These are phyloP conservation scores for Paramacrobiotus metropolitanus DNA, from an alignment of 1,140 invertebrate genomes.

Conservation along the genomic window DNA sequence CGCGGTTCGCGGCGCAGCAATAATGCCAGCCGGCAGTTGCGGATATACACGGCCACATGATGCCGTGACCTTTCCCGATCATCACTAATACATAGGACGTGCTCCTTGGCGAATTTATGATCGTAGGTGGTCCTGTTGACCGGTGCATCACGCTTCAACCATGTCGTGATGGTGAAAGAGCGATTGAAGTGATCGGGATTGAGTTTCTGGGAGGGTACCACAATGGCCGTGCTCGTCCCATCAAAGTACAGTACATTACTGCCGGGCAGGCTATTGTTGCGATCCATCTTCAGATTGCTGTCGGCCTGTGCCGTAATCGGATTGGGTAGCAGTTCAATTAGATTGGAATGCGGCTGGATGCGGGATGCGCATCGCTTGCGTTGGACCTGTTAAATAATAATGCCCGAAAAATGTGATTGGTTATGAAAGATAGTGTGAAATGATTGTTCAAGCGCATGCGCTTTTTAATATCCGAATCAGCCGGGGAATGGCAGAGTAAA, in stretches of 20 bases:
- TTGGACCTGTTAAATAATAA: slow-evolving; percentile 5
- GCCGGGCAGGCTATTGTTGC: slow-evolving; percentile 58
- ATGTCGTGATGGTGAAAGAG: slow-evolving; percentile 67
- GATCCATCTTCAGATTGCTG: slow-evolving; percentile 43
- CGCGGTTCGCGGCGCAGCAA: slow-evolving; percentile 72
- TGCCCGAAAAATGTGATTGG: no score
- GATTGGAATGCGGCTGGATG: slow-evolving; percentile 1
- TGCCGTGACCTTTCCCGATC: slow-evolving; percentile 93
- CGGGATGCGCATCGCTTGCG: slow-evolving; percentile 4
- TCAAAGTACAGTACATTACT: slow-evolving; percentile 25
- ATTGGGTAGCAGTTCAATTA: slow-evolving; percentile 5
- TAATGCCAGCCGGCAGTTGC: slow-evolving; percentile 83
- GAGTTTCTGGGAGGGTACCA: slow-evolving; percentile 32
- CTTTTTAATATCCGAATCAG: no score
- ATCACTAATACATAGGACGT: slow-evolving; percentile 80
- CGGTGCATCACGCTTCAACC: slow-evolving; percentile 61
- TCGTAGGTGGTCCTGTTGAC: slow-evolving; percentile 26
- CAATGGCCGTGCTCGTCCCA: slow-evolving; percentile 13
- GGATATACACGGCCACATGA: slow-evolving; percentile 84
- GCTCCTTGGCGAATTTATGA: slow-evolving; percentile 74
- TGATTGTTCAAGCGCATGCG: no score
- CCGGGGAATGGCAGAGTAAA: no score
- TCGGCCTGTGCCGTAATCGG: not conserved
- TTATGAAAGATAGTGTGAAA: no score
- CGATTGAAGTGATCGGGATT: slow-evolving; percentile 38